Base-by-base conservation (phyloP, 1,140 invertebrate species). In the Bemisia tabaci region DNA sequence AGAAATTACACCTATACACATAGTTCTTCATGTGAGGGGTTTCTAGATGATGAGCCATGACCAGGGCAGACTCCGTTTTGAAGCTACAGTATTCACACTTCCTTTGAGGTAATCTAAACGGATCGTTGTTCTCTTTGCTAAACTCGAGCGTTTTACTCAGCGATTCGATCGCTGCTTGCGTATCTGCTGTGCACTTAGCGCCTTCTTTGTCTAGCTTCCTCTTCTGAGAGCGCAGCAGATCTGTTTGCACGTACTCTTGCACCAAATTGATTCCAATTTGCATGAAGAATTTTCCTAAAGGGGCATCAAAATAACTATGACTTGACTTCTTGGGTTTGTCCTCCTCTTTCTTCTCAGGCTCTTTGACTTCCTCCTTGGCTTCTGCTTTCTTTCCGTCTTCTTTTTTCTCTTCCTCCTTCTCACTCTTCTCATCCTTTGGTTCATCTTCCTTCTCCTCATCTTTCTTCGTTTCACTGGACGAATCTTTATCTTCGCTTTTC, bases 51-150 rank as follows among this genome's bases (percentile, higher is more conserved):
- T 91, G 87, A 26, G 89, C 84, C 86, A 97, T 86, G 5, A 91
- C 90, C 69, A 94, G 78, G 0, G 81, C 77, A 17, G 93, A 96
- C 77, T 97, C 94, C 0, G 92, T 92, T 77, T 92, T 92, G 80
- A 96, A 98, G 75, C 83, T 91, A 80, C 94, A 98, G 73, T 87
- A 88, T 74, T 92, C 86, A 79, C 94, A 96, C 75, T 92, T 93
- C 72, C 89, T 89, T 75, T 87, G 81, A 69, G 83, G 81, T 73
- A 89, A 84, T 70, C 86, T 84, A 76, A 91, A 92, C 67, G 90
- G 89, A 72, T 88, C 85, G 75, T 96, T 95, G 75, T 90, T 92
- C 76, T 89, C 88, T 79, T 93, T 93, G 74, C 89, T 94, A 73
- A 88, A 87, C 75, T 91, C 87, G 72, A 94, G 80, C 78, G 89